A percentile compares a stretch with the other conserved stretches of the same genome.
phyloP scores from a whole-genome alignment of 2,888 invertebrate species.

The Melanchra persicariae region DNA sequence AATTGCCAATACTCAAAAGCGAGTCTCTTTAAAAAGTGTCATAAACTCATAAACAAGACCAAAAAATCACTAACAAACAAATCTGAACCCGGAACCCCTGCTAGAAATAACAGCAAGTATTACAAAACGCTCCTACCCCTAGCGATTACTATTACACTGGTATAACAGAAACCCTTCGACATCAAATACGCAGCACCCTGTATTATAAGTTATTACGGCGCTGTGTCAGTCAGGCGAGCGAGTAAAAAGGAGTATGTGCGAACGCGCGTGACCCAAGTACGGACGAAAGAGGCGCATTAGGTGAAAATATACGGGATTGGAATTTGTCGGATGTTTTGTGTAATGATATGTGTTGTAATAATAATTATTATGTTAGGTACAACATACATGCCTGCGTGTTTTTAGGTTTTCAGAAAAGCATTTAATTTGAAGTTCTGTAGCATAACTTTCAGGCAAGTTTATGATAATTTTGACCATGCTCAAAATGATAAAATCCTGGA shows the following conservation, averaged over 20 bases:
- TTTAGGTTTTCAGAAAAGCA: too few relatives aligned
- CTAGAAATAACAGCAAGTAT: conserved; percentile 20
- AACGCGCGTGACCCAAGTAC: conserved; percentile 81
- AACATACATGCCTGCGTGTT: too few relatives aligned
- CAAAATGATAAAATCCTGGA: too few relatives aligned
- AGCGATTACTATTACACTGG: conserved; percentile 42
- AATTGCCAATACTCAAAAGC: too few relatives aligned
- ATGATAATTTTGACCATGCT: too few relatives aligned
- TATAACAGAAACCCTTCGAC: conserved; percentile 48
- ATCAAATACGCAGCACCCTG: conserved; percentile 53
- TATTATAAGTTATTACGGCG: conserved; percentile 67
- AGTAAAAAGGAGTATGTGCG: conserved; percentile 79
- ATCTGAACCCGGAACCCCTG: background rate
- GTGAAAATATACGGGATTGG: conserved; percentile 66
- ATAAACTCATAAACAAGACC: background rate
- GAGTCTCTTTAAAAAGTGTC: too few relatives aligned
- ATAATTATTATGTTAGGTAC: too few relatives aligned
- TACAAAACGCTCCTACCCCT: conserved; percentile 23
- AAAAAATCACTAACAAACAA: background rate
- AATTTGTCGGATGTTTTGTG: background rate
- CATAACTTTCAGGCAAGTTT: too few relatives aligned
- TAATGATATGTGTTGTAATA: too few relatives aligned
- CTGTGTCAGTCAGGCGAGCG: conserved; percentile 66
- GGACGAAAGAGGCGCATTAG: conserved; percentile 73
- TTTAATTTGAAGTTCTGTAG: too few relatives aligned